These are phyloP conservation scores for Coregonus suidteri DNA, from an alignment of 2,797 vertebrate species.

Conservation along the genomic window DNA sequence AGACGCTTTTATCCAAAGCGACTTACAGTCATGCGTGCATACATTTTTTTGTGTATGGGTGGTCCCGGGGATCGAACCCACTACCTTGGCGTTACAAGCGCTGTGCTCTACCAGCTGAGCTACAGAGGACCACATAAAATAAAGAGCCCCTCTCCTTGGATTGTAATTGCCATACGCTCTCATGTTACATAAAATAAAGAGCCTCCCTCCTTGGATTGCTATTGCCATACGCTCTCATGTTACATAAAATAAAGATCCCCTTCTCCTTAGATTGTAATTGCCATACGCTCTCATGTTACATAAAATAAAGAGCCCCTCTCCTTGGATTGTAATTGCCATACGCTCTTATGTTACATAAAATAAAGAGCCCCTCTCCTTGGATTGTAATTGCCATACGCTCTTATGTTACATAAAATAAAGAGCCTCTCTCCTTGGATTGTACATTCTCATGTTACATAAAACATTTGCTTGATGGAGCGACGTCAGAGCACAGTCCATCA, in stretches of 20 bases:
- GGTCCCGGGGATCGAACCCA: too few relatives aligned
- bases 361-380: not conserved
- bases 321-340: too few relatives aligned
- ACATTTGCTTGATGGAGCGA: slow-evolving; percentile 2
- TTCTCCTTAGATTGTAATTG: not conserved
- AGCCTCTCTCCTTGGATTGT: not conserved
- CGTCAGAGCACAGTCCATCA: slow-evolving; percentile 11
- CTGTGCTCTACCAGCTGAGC: too few relatives aligned
- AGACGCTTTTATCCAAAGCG: too few relatives aligned
- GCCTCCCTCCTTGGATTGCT: not conserved
- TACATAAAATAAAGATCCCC: slow-evolving; percentile 2
- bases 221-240: not conserved
- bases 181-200: not conserved
- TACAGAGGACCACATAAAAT: too few relatives aligned
- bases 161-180: too few relatives aligned
- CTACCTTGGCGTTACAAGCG: too few relatives aligned
- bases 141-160: too few relatives aligned
- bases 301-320: not conserved
- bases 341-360: too few relatives aligned
- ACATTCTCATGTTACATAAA: slow-evolving; percentile 8
- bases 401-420: slow-evolving; percentile 7
- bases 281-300: not conserved
- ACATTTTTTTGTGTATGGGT: too few relatives aligned
- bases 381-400: not conserved
- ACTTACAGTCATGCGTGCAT: too few relatives aligned